Conservation (phyloP, 2,888 invertebrate species). For the Spilosoma lubricipeda region DNA sequence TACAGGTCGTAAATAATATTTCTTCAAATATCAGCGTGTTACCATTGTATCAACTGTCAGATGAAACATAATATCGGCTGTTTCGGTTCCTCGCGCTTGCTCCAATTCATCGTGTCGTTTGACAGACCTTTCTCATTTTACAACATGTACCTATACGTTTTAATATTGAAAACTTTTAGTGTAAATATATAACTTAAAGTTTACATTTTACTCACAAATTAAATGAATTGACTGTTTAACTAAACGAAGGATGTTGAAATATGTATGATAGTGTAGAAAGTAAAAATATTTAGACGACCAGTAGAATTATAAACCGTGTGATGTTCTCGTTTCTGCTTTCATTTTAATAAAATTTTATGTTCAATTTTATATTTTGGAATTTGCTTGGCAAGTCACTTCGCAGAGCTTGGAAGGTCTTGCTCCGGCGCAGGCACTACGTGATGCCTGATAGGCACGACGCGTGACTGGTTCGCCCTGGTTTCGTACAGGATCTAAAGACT, state of each 20-base stretch:
- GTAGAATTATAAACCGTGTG: conserved; percentile 54
- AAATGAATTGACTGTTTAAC: conserved; percentile 28
- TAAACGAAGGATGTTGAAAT: conserved; percentile 47
- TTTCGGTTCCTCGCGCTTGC: conserved; percentile 81
- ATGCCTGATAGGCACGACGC: conserved; percentile 72
- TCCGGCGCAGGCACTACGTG: conserved; percentile 55
- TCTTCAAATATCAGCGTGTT: conserved; percentile 70
- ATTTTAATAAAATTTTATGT: conserved; percentile 51
- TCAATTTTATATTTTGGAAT: conserved; percentile 47
- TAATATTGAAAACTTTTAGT: conserved; percentile 48
- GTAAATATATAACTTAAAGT: conserved; percentile 37
- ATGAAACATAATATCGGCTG: conserved; percentile 75
- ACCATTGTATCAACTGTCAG: conserved; percentile 80
- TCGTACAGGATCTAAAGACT: conserved; percentile 77
- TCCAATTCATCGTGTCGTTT: conserved; percentile 82
- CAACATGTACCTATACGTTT: conserved; percentile 39
- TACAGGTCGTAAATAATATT: conserved; percentile 67
- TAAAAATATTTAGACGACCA: conserved; percentile 51
- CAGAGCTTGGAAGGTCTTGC: conserved; percentile 28
- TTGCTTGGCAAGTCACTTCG: conserved; percentile 33
- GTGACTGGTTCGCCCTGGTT: conserved; percentile 84
- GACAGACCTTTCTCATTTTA: conserved; percentile 85
- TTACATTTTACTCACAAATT: conserved; percentile 29
- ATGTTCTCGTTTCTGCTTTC: conserved; percentile 56
- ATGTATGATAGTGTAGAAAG: conserved; percentile 55